Conservation (phyloP, 2,888 invertebrate genomes). For the Rapana venosa region DNA sequence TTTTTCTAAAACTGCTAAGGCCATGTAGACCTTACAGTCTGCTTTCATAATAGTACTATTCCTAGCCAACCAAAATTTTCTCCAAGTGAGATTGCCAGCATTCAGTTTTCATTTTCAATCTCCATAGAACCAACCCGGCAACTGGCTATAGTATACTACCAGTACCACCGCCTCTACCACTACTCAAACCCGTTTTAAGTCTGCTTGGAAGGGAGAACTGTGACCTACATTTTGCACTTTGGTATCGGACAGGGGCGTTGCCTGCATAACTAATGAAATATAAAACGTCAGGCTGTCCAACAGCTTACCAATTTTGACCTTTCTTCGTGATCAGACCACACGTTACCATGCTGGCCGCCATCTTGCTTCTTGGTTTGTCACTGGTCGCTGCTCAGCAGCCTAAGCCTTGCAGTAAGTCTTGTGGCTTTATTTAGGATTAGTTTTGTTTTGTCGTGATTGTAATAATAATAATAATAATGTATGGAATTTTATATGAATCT, state of each 20-base stretch:
- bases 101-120: too few relatives aligned
- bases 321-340: constrained; percentile 1
- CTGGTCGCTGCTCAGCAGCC: constrained; percentile 50
- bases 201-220: not conserved
- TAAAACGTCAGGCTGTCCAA: not conserved
- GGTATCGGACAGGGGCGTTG: not conserved
- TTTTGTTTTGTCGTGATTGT: too few relatives aligned
- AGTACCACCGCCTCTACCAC: too few relatives aligned
- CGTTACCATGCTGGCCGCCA: constrained; percentile 36
- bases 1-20: too few relatives aligned
- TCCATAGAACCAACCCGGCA: too few relatives aligned
- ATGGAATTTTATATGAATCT: too few relatives aligned
- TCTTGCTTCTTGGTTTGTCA: constrained; percentile 30
- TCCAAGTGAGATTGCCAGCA: too few relatives aligned
- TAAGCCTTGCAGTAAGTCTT: constrained; percentile 51
- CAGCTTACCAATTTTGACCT: not conserved
- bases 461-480: too few relatives aligned
- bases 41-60: too few relatives aligned
- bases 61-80: too few relatives aligned
- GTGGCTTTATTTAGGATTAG: not conserved
- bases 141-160: too few relatives aligned
- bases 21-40: too few relatives aligned
- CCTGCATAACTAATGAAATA: not conserved
- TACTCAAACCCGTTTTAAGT: not conserved
- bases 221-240: not conserved